A percentile compares a stretch with the other conserved stretches of the same genome.
phyloP scores from a whole-genome alignment of 30 jellyfish, hydroid and myxozoan species.

The Aurelia aurita region DNA sequence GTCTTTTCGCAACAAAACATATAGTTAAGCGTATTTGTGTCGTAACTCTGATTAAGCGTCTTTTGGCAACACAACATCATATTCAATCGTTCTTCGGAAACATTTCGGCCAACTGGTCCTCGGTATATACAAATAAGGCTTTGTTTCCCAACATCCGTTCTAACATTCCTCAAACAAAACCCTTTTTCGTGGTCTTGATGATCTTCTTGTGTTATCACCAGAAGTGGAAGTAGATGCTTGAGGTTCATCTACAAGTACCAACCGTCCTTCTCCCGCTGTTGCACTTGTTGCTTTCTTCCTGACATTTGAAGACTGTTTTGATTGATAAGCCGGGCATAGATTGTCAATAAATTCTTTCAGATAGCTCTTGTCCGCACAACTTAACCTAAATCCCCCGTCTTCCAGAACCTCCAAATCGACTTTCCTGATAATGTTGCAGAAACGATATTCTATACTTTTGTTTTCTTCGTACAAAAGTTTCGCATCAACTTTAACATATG shows the following conservation, averaged over 20 bases:
- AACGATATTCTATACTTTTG: neutral
- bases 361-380: neutral
- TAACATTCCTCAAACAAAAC: neutral
- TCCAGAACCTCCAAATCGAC: conserved; percentile 20
- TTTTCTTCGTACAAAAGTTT: neutral
- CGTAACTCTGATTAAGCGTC: too few relatives aligned
- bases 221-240: neutral
- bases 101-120: neutral
- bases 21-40: too few relatives aligned
- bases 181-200: neutral
- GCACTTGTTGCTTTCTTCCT: conserved; percentile 25
- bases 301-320: conserved; percentile 10
- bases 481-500: neutral
- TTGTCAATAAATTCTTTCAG: conserved; percentile 16
- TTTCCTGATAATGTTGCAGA: conserved; percentile 21
- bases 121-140: neutral
- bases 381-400: conserved; percentile 20
- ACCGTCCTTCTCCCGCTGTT: conserved; percentile 17
- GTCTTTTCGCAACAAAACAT: too few relatives aligned
- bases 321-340: conserved; percentile 6
- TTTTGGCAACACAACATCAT: too few relatives aligned
- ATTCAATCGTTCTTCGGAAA: neutral
- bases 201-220: neutral
- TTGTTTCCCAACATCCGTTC: neutral
- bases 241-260: conserved; percentile 14